phyloP scores from a whole-genome alignment of 2,113 vertebrate genomes.

The Rhinogobius similis region DNA sequence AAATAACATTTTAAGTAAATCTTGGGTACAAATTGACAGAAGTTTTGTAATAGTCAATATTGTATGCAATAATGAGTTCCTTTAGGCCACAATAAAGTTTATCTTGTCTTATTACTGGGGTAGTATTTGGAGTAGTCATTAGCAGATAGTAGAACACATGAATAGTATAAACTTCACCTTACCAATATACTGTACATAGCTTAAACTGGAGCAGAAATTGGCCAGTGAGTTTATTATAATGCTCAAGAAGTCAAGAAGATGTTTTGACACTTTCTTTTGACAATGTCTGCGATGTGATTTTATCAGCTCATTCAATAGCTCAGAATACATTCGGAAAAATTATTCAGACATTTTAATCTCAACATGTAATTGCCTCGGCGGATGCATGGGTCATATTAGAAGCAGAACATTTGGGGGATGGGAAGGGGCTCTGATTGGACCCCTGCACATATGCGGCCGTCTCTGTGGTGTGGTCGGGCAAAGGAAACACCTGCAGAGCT shows the following conservation, averaged over 20 bases:
- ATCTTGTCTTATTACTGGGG: background rate
- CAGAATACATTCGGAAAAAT: constrained; percentile 15
- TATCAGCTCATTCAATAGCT: constrained; percentile 32
- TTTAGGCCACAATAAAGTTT: too few relatives aligned
- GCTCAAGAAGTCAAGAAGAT: constrained; percentile 46
- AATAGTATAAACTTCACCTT: too few relatives aligned
- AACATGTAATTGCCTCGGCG: constrained; percentile 15
- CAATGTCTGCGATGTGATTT: constrained; percentile 26
- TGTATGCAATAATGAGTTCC: background rate
- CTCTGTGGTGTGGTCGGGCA: constrained; percentile 38
- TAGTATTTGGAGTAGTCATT: background rate
- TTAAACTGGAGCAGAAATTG: background rate
- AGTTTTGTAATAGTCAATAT: background rate
- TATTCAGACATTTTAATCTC: constrained; percentile 8
- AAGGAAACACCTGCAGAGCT: constrained; percentile 72
- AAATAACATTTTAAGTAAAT: background rate
- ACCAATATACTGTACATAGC: too few relatives aligned
- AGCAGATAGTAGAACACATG: background rate
- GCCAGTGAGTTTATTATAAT: constrained; percentile 19
- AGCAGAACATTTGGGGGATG: constrained; percentile 41
- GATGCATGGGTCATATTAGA: constrained; percentile 53
- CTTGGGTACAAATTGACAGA: background rate
- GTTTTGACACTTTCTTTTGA: constrained; percentile 51
- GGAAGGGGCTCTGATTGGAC: constrained; percentile 48
- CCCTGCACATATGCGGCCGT: background rate